phyloP scores from a whole-genome alignment of 2,888 invertebrate genomes.

The Scaptomyza flava region DNA sequence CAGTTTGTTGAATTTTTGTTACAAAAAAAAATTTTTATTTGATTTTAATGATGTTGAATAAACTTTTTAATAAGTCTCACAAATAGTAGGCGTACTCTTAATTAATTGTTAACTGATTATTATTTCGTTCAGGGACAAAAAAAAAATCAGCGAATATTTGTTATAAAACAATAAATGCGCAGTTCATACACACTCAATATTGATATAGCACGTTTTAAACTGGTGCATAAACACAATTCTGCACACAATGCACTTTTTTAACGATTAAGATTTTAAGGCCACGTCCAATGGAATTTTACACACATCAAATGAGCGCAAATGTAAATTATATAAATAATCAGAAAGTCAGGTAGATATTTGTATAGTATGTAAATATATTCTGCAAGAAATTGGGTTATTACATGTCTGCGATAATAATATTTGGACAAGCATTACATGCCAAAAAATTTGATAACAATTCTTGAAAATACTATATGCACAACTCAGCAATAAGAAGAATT shows the following conservation, averaged over 20 bases:
- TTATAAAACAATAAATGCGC: constrained; percentile 4
- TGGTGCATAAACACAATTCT: not conserved
- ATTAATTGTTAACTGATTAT: constrained; percentile 4
- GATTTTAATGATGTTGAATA: too few species aligned
- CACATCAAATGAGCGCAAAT: not conserved
- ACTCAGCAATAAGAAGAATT: not conserved
- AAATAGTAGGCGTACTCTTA: constrained; percentile 17
- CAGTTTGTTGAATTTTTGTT: too few species aligned
- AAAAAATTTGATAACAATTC: not conserved
- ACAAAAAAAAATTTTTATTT: too few species aligned
- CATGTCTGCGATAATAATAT: constrained; percentile 18
- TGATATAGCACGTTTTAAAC: not conserved
- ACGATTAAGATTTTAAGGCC: not conserved
- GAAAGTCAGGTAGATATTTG: not conserved
- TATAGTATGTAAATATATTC: constrained; percentile 5
- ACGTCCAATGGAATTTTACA: constrained; percentile 17
- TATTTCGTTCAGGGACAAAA: not conserved
- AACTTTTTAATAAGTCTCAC: not conserved
- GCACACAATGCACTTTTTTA: not conserved
- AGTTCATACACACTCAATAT: not conserved
- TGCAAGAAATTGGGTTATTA: constrained; percentile 22
- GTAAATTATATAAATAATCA: not conserved
- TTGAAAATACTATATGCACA: not conserved
- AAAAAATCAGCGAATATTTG: not conserved
- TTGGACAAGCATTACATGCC: not conserved